Conservation (phyloP, 2,888 invertebrate species). For the Cartodere bifasciata region DNA sequence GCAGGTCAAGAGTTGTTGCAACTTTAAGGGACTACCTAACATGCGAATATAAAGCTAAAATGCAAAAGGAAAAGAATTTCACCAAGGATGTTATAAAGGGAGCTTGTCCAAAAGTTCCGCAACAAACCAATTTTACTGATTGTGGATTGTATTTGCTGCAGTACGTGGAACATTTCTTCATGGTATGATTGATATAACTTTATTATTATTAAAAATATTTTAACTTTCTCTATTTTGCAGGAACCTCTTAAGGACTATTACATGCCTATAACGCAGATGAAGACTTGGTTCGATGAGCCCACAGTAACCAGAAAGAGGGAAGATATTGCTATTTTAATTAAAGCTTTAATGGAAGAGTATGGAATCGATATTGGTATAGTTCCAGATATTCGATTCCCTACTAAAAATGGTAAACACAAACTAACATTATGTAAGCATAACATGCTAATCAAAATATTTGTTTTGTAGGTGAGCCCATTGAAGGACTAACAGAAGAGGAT, state of each 20-base stretch:
- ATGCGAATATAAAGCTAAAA: constrained; percentile 71
- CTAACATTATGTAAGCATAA: too few relatives aligned
- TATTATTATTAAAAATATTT: background rate
- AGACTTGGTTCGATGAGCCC: constrained; percentile 79
- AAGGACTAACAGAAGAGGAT: background rate
- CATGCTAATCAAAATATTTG: background rate
- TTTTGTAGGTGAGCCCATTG: background rate
- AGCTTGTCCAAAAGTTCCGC: constrained; percentile 83
- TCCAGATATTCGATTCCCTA: constrained; percentile 64
- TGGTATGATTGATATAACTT: constrained; percentile 39
- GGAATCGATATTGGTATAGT: constrained; percentile 53
- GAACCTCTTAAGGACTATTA: constrained; percentile 71
- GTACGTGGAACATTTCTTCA: constrained; percentile 93
- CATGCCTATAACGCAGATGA: constrained; percentile 69
- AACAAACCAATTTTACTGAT: constrained; percentile 93
- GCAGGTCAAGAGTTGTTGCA: constrained; percentile 72
- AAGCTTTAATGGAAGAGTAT: constrained; percentile 58
- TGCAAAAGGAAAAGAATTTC: constrained; percentile 49
- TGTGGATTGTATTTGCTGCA: constrained; percentile 93
- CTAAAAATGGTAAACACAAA: constrained; percentile 49
- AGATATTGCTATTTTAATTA: constrained; percentile 69
- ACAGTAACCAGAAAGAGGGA: constrained; percentile 75
- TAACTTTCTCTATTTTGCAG: constrained; percentile 32
- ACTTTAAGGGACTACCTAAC: constrained; percentile 85
- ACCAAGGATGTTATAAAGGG: constrained; percentile 78